These are phyloP conservation scores for Dryadula phaetusa DNA, from an alignment of 2,888 invertebrate genomes.

Conservation along the genomic window DNA sequence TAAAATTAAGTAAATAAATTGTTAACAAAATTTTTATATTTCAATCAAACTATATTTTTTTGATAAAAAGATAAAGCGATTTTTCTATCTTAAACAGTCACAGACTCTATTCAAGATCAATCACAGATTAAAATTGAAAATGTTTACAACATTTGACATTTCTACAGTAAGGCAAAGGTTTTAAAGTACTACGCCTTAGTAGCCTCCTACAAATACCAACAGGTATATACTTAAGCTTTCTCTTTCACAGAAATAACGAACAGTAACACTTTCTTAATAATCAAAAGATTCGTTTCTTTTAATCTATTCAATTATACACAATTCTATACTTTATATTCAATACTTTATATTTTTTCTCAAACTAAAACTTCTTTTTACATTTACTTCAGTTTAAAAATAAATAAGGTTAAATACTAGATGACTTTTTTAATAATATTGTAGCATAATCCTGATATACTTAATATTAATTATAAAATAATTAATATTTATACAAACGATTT, in stretches of 20 bases:
- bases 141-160: constrained; percentile 71
- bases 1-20: not conserved
- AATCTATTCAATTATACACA: not conserved
- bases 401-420: not conserved
- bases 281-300: not conserved
- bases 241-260: constrained; percentile 18
- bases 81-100: constrained; percentile 8
- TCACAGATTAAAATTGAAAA: constrained; percentile 73
- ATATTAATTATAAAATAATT: too few relatives aligned
- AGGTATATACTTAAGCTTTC: not conserved
- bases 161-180: constrained; percentile 67
- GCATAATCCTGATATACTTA: not conserved
- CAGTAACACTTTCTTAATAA: not conserved
- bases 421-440: not conserved
- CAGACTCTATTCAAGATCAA: constrained; percentile 50
- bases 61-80: not conserved
- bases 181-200: constrained; percentile 9
- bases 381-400: not conserved
- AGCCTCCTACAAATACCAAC: not conserved
- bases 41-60: not conserved
- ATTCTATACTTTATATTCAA: not conserved
- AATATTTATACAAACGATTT: too few relatives aligned
- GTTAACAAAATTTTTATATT: not conserved
- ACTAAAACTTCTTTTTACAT: not conserved
- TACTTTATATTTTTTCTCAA: not conserved